Base-by-base conservation (phyloP, 1,140 invertebrate genomes). In the Achatina immaculata region DNA sequence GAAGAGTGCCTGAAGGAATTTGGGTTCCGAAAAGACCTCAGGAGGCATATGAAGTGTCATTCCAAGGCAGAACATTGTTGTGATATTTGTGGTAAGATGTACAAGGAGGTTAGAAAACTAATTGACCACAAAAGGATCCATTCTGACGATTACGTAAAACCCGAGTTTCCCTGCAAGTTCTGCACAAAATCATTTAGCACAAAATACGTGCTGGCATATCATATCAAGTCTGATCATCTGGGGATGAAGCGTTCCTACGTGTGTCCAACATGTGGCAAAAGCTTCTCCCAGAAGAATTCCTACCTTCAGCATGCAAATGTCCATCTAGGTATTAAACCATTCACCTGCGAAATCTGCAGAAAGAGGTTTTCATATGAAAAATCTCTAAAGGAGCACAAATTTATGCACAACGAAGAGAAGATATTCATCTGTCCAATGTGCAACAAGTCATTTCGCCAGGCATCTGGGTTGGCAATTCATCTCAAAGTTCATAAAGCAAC, bases 191-290 rank as follows among this genome's bases (percentile, higher is more conserved):
- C 76, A 14, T 88, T 90, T 66, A 86, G 85, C 65, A 88, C 88
- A 45, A 87, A 88, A 65, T 87, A 88, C 83, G 86, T 88, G 0
- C 77, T 89, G 21, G 82, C 84, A 16, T 83, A 84, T 72, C 89
- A 90, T 81, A 77, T 88, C 4, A 88, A 88, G 62, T 85, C 86
- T 19, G 85, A 88, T 34, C 89, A 90, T 82, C 77, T 86, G 19
- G 87, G 88, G 16, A 83, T 86, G 66, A 88, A 89, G 71, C 85
- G 84, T 78, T 84, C 82, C 6, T 88, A 84, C 75, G 66, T 90
- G 16, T 90, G 89, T 82, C 85, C 86, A 58, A 86, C 86, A 16
- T 90, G 89, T 88, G 89, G 89, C 11, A 88, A 88, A 83, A 86
- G 85, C 72, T 90, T 89, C 72, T 87, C 88, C 40, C 88, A 89